phyloP scores from a whole-genome alignment of 2,797 vertebrate species.

The Xenops minutus region DNA sequence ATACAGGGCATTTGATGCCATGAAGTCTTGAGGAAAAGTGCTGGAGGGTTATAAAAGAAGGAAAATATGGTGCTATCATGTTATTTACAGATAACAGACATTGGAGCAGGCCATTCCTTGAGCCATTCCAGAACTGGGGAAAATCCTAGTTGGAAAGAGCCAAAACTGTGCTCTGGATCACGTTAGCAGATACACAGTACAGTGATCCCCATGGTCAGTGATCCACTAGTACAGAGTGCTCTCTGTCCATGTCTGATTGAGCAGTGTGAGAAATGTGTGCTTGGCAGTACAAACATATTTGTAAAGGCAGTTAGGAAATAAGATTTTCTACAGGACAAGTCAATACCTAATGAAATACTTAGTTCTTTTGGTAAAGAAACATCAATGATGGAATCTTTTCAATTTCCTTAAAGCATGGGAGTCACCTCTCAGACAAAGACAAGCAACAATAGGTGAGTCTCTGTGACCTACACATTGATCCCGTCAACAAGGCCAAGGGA shows the following conservation, averaged over 20 bases:
- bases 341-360: not conserved
- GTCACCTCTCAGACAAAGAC: not conserved
- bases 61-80: not conserved
- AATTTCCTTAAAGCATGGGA: not conserved
- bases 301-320: not conserved
- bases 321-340: not conserved
- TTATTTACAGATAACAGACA: not conserved
- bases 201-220: not conserved
- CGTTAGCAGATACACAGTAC: not conserved
- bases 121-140: not conserved
- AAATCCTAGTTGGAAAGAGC: not conserved
- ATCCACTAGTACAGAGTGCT: not conserved
- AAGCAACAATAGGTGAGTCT: not conserved
- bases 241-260: not conserved
- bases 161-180: not conserved
- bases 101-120: not conserved
- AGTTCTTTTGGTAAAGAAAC: not conserved
- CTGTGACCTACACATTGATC: not conserved
- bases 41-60: not conserved
- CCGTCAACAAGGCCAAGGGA: not conserved
- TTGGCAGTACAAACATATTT: not conserved
- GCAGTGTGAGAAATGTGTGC: not conserved
- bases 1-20: not conserved
- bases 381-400: not conserved
- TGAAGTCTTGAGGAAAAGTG: not conserved